Conservation (phyloP, 2,888 invertebrate species). For the Eledone cirrhosa region DNA sequence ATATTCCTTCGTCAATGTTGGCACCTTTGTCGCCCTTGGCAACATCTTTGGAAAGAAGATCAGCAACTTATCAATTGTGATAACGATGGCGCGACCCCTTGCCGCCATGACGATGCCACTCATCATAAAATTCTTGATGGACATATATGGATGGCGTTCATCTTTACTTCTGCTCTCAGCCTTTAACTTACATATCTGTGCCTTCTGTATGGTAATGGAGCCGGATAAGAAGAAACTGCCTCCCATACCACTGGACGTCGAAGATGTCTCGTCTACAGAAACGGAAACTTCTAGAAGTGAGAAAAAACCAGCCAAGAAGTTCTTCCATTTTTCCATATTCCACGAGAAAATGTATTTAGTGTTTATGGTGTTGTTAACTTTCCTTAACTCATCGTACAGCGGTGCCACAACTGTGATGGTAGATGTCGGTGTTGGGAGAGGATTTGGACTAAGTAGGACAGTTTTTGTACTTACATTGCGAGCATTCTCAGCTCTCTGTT, state of each 20-base stretch:
- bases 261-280: neutral
- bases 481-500: neutral
- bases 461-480: slow-evolving; percentile 19
- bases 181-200: slow-evolving; percentile 15
- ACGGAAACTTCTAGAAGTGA: neutral
- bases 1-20: slow-evolving; percentile 16
- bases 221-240: neutral
- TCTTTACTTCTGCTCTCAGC: neutral
- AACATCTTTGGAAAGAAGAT: slow-evolving; percentile 9
- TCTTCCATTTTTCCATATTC: slow-evolving; percentile 11
- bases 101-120: slow-evolving; percentile 12
- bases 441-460: slow-evolving; percentile 3
- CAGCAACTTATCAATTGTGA: neutral
- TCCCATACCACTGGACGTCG: neutral
- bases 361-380: neutral
- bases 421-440: neutral
- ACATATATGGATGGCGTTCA: slow-evolving; percentile 9
- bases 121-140: slow-evolving; percentile 4
- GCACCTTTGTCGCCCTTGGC: slow-evolving; percentile 12
- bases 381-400: neutral
- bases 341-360: slow-evolving; percentile 18
- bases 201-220: slow-evolving; percentile 19
- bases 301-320: neutral
- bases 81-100: slow-evolving; percentile 12
- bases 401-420: neutral